Evolutionary conservation across 2,888 invertebrate species (phyloP).

Genomic region (Himalopsyche japonica): DNA sequence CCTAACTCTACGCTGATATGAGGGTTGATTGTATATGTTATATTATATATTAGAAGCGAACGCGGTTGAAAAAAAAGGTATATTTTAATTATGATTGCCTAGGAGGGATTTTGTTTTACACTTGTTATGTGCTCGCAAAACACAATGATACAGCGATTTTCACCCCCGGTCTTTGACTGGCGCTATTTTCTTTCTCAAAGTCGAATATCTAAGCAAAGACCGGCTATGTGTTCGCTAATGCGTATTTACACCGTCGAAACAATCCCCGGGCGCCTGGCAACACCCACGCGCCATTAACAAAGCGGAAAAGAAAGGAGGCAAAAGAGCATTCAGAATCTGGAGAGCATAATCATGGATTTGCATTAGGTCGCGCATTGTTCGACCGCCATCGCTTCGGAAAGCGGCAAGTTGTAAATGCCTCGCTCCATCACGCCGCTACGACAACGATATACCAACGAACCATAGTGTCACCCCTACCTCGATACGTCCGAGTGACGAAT

Average conservation of each 20-base stretch:
- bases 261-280: background rate
- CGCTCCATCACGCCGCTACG: background rate
- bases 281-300: background rate
- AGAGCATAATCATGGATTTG: conserved; percentile 39
- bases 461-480: no score
- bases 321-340: conserved; percentile 4
- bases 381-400: background rate
- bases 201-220: background rate
- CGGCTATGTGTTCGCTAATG: background rate
- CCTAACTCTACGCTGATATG: no score
- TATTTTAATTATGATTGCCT: no score
- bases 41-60: no score
- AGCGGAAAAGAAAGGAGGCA: background rate
- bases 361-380: conserved; percentile 37
- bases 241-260: background rate
- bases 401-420: background rate
- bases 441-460: no score
- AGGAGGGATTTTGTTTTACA: no score
- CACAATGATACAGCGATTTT: background rate
- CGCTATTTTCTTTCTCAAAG: background rate
- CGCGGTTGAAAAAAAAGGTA: no score
- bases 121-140: no score
- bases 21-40: no score
- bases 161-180: background rate
- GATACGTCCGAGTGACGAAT: no score